These are phyloP conservation scores for Cerceris rybyensis DNA, from an alignment of 2,888 invertebrate genomes.

Conservation along the genomic window DNA sequence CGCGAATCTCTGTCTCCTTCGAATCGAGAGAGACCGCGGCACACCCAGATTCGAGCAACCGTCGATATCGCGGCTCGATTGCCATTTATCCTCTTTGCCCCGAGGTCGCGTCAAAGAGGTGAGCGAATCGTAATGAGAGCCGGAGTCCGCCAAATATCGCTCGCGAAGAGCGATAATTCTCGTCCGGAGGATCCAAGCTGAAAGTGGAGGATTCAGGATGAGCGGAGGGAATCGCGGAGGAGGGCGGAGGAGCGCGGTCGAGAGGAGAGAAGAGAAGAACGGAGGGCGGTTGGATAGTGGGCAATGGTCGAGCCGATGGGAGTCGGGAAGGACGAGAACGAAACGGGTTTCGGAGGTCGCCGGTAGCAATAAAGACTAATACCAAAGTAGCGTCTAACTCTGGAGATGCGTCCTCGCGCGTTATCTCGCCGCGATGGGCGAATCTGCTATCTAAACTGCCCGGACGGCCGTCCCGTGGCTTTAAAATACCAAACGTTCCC, in stretches of 20 bases:
- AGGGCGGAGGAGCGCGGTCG: too few species aligned
- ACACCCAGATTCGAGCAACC: background rate
- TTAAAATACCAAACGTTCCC: slow-evolving; percentile 65
- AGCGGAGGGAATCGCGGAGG: too few species aligned
- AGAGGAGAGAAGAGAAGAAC: too few species aligned
- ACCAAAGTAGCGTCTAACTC: slow-evolving; percentile 63
- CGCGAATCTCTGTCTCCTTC: background rate
- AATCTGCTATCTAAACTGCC: slow-evolving; percentile 64
- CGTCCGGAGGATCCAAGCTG: too few species aligned
- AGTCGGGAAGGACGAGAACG: slow-evolving; percentile 53
- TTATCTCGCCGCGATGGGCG: slow-evolving; percentile 60
- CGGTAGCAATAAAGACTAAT: slow-evolving; percentile 69
- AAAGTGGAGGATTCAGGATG: too few species aligned
- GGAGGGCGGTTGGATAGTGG: slow-evolving; percentile 18
- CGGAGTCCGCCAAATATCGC: too few species aligned
- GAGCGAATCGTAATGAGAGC: too few species aligned
- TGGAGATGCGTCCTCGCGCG: slow-evolving; percentile 60
- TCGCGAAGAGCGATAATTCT: too few species aligned
- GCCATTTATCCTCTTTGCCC: too few species aligned
- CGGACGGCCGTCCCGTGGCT: slow-evolving; percentile 49
- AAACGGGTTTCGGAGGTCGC: slow-evolving; percentile 65
- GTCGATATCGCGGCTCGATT: too few species aligned
- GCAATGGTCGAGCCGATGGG: slow-evolving; percentile 43
- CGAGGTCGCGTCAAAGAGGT: too few species aligned
- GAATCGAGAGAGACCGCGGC: background rate